Evolutionary conservation across 2,113 vertebrate species (phyloP), one percentile per base, ranked within the genome.

Genomic region (Oncorhynchus mykiss): DNA sequence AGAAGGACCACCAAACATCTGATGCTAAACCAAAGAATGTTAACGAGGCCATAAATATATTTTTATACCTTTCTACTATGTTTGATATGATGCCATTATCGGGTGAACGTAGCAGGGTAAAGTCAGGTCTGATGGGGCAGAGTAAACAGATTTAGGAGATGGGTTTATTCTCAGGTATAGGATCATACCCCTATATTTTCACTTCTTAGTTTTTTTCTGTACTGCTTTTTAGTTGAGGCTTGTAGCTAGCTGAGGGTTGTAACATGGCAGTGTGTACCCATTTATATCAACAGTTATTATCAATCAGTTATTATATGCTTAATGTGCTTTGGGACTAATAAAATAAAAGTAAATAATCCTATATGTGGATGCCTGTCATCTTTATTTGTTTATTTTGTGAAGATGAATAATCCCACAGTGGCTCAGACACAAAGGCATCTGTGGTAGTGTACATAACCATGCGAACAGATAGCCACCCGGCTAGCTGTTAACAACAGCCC

Each of bases 1-100:
- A 85, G 64, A 48, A 8, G 34, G 72, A 73, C 31, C 13, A 29
- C 75, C 73, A 74, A 65, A 72, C 76, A 73, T 57, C 39, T 73
- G 27, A 84, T 75, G 29, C 57, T 74, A 67, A 85, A 84, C 70
- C 34, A 49, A 82, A 82, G 74, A 85, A 84, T 85, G 84, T 87
- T 79, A 87, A 89, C 72, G 71, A 77, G 72, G 78, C 75, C 25
- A 68, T 75, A 75, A 84, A 81, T 25, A 25, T 12, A 29, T 49
- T 83, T 80, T 77, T 78, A 69, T 72, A 77, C 75, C 59, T 80
- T 71, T 86, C 84, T 80, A 82, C 70, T 79, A 76, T 78, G 24
- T 67, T 82, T 77, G 71, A 76, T 66, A 71, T 72, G 68, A 48
- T 72, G 22, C 72, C 78, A 51, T 75, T 59, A 49, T 14, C 31